phyloP scores from a whole-genome alignment of 2,888 invertebrate genomes.

The Calameuta pallipes region DNA sequence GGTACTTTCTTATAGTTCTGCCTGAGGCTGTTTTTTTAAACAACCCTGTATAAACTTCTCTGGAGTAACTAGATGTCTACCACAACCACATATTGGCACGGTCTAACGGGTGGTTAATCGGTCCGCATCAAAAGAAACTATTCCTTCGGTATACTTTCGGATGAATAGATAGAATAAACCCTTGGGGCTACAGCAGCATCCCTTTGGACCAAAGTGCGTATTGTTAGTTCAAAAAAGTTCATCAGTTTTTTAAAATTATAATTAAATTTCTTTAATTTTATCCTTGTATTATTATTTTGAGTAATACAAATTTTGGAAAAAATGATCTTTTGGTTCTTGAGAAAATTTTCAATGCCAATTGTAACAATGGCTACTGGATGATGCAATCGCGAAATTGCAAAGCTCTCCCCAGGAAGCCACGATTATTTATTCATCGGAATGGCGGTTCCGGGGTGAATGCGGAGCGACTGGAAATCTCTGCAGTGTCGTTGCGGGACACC shows the following conservation, averaged over 20 bases:
- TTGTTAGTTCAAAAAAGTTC: no score
- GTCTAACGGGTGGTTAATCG: neutral
- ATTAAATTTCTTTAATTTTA: no score
- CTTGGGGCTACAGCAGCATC: neutral
- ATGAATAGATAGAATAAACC: neutral
- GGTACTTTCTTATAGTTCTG: neutral
- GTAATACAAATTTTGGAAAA: neutral
- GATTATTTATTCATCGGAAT: neutral
- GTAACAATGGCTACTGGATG: neutral
- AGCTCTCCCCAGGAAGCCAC: neutral
- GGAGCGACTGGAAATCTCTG: constrained; percentile 10
- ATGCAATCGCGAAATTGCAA: neutral
- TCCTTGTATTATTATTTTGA: neutral
- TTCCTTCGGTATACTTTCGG: neutral
- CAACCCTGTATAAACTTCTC: neutral
- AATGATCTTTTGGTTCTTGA: no score
- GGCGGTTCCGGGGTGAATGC: neutral
- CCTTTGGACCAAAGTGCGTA: neutral
- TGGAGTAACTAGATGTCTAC: neutral
- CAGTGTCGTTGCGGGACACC: constrained; percentile 13
- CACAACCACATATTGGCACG: neutral
- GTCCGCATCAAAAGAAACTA: neutral
- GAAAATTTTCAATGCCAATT: neutral
- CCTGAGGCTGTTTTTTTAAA: neutral
- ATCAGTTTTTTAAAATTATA: no score